A percentile compares a stretch with the other conserved stretches of the same genome.
These are phyloP conservation scores for Drosophila infuscata DNA, from an alignment of 2,888 invertebrate species.

Conservation along the genomic window DNA sequence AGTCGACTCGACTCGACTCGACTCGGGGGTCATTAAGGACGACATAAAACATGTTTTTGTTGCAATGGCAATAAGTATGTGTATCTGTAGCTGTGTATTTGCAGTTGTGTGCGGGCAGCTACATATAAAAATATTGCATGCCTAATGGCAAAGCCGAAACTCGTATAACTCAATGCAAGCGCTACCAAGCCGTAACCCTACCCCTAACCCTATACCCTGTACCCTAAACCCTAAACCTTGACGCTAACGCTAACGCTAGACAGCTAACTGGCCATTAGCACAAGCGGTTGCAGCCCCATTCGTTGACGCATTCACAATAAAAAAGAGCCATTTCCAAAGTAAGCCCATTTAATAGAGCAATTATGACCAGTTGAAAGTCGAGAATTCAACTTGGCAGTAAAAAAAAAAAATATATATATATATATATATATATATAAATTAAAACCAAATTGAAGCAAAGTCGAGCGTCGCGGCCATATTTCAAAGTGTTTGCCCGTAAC, in stretches of 20 bases:
- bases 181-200: conserved; percentile 18
- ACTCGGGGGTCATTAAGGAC: conserved; percentile 77
- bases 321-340: conserved; percentile 48
- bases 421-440: neutral
- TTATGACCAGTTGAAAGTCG: conserved; percentile 77
- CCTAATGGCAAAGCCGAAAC: conserved; percentile 74
- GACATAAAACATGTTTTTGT: conserved; percentile 80
- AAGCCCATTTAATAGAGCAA: conserved; percentile 80
- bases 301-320: conserved; percentile 36
- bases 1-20: conserved; percentile 42
- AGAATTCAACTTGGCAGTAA: conserved; percentile 21
- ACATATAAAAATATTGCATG: conserved; percentile 71
- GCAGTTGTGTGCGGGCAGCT: conserved; percentile 29
- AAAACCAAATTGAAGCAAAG: conserved; percentile 43
- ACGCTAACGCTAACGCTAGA: conserved; percentile 9
- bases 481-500: conserved; percentile 80
- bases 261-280: conserved; percentile 62
- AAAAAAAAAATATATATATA: conserved; percentile 2
- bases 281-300: conserved; percentile 55
- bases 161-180: conserved; percentile 65
- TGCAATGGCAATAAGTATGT: conserved; percentile 68
- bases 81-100: conserved; percentile 27
- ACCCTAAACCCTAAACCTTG: neutral
- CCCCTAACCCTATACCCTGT: neutral
- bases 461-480: conserved; percentile 75